Conservation (phyloP, 2,113 vertebrate species). For the Tichodroma muraria region DNA sequence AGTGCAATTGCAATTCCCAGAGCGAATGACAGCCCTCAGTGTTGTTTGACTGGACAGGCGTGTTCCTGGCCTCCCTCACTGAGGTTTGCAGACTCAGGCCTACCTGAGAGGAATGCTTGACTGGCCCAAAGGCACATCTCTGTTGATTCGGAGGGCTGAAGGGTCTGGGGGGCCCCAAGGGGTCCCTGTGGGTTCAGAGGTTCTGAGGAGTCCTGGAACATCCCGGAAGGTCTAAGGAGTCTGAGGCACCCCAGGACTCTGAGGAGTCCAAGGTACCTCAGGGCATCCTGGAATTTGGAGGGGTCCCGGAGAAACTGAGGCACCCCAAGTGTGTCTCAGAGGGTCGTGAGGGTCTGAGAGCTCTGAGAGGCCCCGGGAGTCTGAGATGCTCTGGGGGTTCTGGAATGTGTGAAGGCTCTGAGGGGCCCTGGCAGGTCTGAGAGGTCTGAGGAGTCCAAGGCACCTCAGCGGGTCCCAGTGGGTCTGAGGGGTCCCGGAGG, state of each 20-base stretch:
- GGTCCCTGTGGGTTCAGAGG: not conserved
- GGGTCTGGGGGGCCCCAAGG: rapidly evolving
- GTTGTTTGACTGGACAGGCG: rapidly evolving
- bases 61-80: too few species aligned
- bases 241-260: not conserved
- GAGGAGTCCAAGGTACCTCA: too few species aligned
- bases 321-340: not conserved
- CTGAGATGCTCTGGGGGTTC: too few species aligned
- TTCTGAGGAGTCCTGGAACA: not conserved
- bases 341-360: not conserved
- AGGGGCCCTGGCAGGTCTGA: not conserved
- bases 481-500: not conserved
- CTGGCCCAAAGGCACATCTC: not conserved
- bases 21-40: rapidly evolving
- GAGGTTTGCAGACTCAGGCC: rapidly evolving
- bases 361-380: not conserved
- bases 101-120: rapidly evolving
- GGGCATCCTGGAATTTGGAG: not conserved
- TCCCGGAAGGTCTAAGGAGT: not conserved
- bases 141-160: not conserved
- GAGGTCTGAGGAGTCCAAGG: not conserved
- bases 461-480: not conserved
- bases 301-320: not conserved
- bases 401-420: too few species aligned
- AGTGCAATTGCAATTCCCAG: not conserved